Evolutionary conservation across 2,113 vertebrate genomes (phyloP).

Genomic region (Myotis davidii): DNA sequence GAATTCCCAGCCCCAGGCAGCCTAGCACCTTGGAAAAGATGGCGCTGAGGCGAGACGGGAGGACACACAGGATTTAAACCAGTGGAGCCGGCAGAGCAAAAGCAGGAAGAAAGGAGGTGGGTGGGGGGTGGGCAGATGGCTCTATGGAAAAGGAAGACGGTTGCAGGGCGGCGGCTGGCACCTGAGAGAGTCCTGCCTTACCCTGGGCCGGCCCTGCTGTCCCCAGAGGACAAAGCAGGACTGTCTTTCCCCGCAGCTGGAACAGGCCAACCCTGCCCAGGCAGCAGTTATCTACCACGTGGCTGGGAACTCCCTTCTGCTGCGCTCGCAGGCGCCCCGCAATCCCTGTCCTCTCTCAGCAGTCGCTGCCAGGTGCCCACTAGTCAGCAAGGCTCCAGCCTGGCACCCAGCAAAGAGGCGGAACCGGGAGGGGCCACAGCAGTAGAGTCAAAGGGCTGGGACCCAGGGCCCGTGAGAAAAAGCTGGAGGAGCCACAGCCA

Average conservation of each 20-base stretch:
- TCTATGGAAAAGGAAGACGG: background rate
- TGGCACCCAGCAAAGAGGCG: background rate
- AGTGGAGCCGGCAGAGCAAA: background rate
- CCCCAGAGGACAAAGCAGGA: background rate
- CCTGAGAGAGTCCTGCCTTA: background rate
- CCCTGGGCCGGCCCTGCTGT: background rate
- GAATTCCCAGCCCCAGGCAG: background rate
- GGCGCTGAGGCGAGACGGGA: background rate
- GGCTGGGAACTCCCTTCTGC: background rate
- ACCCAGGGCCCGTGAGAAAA: background rate
- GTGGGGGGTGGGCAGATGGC: background rate
- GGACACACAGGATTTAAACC: background rate
- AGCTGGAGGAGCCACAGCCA: background rate
- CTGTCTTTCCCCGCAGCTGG: background rate
- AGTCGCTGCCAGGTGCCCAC: background rate
- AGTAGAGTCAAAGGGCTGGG: background rate
- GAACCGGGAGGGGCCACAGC: background rate
- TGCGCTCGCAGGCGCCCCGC: rapidly evolving
- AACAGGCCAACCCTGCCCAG: background rate
- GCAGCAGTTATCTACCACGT: background rate
- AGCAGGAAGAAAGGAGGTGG: background rate
- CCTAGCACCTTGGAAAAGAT: background rate
- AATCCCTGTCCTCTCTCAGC: background rate
- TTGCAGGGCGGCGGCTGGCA: background rate
- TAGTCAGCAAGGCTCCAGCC: background rate